Base-by-base conservation (phyloP, 2,888 invertebrate genomes). In the Eledone cirrhosa region DNA sequence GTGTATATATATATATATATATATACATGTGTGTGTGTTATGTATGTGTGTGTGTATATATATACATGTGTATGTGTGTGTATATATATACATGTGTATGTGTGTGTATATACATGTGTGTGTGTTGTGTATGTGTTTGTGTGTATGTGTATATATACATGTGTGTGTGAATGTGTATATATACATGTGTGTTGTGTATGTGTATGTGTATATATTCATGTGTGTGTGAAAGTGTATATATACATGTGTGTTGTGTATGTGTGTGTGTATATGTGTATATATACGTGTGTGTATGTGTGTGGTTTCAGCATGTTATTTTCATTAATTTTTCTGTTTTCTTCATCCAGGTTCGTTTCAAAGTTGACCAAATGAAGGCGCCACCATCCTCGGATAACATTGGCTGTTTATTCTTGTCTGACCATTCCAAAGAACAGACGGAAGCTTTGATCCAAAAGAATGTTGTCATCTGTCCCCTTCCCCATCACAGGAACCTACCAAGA, bases 381-480 rank as follows among this genome's bases (percentile, higher is more conserved):
- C 82, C 31, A 78, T 80, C 48, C 65, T 65, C 33, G 79, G 82
- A 48, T 65, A 84, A 85, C 33, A 81, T 88, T 13, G 84, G 84
- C 27, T 88, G 88, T 79, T 80, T 84, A 77, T 88, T 87, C 82
- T 82, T 83, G n/a, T 77, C 84, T 65, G 84, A 83, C 80, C 81
- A 80, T n/a, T 81, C 81, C 16, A 82, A 82, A 41, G 83, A 86
- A 75, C 80, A 81, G 33, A 86, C 86, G 13, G 75, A 77, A 24
- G 87, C 88, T n/a, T 83, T 84, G 16, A 77, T 87, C 13, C 74
- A 80, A 19, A 81, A 84, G 29, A 82, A 84, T 24, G 81, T 81
- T 31, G 82, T 87, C 48, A 84, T 81, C 19, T 88, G 87, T 77
- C 86, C 84, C 0, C 81, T 87, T n/a, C 87, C 87, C 33, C 77